Percentiles rank a stretch among this genome's conserved stretches.
phyloP scores from a whole-genome alignment of 1,140 invertebrate genomes.

The Colletes latitarsis region DNA sequence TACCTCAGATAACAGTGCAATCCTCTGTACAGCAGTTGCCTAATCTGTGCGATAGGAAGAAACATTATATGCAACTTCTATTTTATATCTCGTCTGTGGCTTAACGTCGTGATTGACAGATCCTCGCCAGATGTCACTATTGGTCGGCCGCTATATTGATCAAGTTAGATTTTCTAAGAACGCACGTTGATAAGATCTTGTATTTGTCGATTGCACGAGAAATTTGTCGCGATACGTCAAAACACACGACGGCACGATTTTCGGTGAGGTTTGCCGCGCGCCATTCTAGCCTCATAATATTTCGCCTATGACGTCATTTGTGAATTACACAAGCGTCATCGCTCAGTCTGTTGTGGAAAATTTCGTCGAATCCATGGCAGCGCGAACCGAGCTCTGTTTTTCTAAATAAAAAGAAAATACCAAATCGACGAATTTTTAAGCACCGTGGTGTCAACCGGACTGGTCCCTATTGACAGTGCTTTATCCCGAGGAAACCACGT shows the following conservation, averaged over 20 bases:
- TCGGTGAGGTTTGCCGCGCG: not conserved
- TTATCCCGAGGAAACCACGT: not conserved
- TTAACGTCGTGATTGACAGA: conserved; percentile 29
- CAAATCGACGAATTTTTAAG: not conserved
- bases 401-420: conserved; percentile 12
- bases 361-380: conserved; percentile 54
- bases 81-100: too few species aligned
- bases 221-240: conserved; percentile 39
- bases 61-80: too few species aligned
- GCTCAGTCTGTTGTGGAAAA: conserved; percentile 68
- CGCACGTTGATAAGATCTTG: conserved; percentile 64
- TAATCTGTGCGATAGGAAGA: too few species aligned
- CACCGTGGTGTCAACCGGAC: not conserved
- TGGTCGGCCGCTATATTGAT: conserved; percentile 63
- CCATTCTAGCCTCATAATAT: conserved; percentile 44
- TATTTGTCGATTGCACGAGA: conserved; percentile 57
- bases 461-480: not conserved
- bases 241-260: conserved; percentile 24
- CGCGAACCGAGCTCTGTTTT: conserved; percentile 19
- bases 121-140: conserved; percentile 57
- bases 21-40: too few species aligned
- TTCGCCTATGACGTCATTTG: conserved; percentile 66
- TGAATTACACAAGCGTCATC: conserved; percentile 70
- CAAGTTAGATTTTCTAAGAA: conserved; percentile 67
- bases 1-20: too few species aligned